These are phyloP conservation scores for Aphyosemion australe DNA, from an alignment of 2,113 vertebrate species.

Conservation along the genomic window DNA sequence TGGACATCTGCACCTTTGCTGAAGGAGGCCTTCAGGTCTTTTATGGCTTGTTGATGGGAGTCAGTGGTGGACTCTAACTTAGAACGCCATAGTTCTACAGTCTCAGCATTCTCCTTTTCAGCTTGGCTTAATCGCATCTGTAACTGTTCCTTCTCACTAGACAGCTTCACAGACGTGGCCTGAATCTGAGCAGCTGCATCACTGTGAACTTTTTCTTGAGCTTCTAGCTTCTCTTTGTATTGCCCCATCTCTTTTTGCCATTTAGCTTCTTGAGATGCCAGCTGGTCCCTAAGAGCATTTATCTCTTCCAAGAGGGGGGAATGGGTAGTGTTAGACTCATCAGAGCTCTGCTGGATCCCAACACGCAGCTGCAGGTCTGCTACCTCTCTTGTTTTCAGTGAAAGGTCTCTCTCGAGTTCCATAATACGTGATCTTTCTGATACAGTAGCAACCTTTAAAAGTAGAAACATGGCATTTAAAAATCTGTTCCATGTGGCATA, in stretches of 20 bases:
- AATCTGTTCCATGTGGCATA: background rate
- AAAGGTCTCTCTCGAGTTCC: conserved; percentile 93
- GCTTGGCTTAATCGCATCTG: conserved; percentile 83
- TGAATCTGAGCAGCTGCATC: conserved; percentile 83
- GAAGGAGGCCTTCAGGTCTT: conserved; percentile 87
- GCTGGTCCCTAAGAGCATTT: conserved; percentile 84
- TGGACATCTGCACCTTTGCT: conserved; percentile 83
- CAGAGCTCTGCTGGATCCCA: conserved; percentile 79
- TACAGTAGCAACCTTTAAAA: conserved; percentile 91
- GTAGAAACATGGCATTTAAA: conserved; percentile 46
- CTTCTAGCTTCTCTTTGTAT: conserved; percentile 81
- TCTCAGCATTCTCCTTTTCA: conserved; percentile 86
- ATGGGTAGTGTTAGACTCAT: conserved; percentile 78
- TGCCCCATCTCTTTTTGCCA: conserved; percentile 79
- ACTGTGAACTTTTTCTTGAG: conserved; percentile 77
- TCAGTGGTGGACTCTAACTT: conserved; percentile 85
- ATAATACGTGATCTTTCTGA: conserved; percentile 97
- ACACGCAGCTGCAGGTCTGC: conserved; percentile 86
- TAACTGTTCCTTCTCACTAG: conserved; percentile 88
- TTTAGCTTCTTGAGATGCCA: conserved; percentile 77
- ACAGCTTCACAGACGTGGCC: conserved; percentile 77
- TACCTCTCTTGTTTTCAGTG: conserved; percentile 85
- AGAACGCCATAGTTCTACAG: conserved; percentile 85
- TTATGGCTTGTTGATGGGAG: conserved; percentile 91
- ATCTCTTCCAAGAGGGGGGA: conserved; percentile 89